Base-by-base conservation (phyloP, 2,113 vertebrate species). In the Panthera leo region DNA sequence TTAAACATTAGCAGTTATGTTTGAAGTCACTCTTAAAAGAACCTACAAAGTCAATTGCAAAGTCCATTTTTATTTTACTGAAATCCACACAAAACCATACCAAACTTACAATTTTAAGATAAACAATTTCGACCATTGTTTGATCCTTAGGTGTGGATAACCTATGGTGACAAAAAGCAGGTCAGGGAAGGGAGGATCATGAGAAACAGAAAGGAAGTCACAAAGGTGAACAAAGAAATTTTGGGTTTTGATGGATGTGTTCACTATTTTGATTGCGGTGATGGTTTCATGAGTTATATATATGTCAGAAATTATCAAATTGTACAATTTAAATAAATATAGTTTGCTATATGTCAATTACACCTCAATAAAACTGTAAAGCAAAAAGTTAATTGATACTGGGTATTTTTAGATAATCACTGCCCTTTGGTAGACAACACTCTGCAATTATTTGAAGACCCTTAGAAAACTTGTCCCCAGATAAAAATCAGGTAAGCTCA, bases 21-120 rank as follows among this genome's bases (percentile, higher is more conserved):
- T 73, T 95, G 73, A 97, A 98, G 93, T 61, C 31, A 85, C 16
- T 96, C 78, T 97, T 85, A 79, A 97, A 95, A 45, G 36, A 73
- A 97, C 71, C 53, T 34, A 55, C 94, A 78, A 95, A 53, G 2
- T 75, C 90, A 88, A 21, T 7, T 89, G 55, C 42, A 48, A 94
- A 96, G 45, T 48, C 83, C 7, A n/a, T 68, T 96, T 75, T 83
- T 45, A 79, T 70, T 65, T 67, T 90, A 84, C 16, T 67, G 55
- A 95, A 90, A 83, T 51, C 13, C n/a, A 93, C 27, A 68, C 7
- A 71, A 86, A 96, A 58, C 13, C 82, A 85, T 27, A 73, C 4
- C 70, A 85, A 85, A 48, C 3, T 70, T 79, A 88, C 29, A 45
- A 85, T 79, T 91, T 63, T 36, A 78, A 96, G 89, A 78, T 53